Evolutionary conservation across 1,140 invertebrate species (phyloP).

Genomic region (Zaprionus capensis): DNA sequence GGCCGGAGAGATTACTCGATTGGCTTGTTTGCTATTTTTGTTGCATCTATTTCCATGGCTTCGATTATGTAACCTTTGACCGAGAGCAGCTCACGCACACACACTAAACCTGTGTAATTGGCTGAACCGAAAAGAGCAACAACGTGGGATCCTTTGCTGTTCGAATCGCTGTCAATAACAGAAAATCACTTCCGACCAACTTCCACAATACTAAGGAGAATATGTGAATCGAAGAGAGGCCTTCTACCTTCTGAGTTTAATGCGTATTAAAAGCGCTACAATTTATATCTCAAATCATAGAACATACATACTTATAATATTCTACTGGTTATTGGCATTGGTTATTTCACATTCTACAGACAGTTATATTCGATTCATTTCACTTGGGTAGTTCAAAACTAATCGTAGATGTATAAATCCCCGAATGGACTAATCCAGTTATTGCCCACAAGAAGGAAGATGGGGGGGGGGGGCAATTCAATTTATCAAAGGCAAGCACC

Average conservation of each 20-base stretch:
- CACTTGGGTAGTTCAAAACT: not conserved
- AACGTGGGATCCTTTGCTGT: not conserved
- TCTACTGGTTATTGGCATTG: no score
- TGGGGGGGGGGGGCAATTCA: not conserved
- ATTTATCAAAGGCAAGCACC: conserved; percentile 20
- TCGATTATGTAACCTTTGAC: conserved; percentile 65
- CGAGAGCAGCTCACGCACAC: conserved; percentile 1
- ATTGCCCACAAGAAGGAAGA: no score
- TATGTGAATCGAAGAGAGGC: not conserved
- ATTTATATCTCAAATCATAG: not conserved
- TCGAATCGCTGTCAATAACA: conserved; percentile 1
- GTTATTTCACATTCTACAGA: no score
- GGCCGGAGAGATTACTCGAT: conserved; percentile 53
- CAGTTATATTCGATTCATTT: not conserved
- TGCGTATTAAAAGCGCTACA: not conserved
- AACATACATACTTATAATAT: not conserved
- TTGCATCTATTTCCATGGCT: conserved; percentile 28
- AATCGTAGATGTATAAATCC: not conserved
- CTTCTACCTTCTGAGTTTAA: not conserved
- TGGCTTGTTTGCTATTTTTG: conserved; percentile 47
- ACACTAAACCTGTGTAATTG: not conserved
- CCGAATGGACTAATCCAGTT: no score
- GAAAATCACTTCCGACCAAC: not conserved
- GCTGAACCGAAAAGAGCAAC: not conserved
- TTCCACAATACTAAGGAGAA: not conserved